Base-by-base conservation (phyloP, 2,888 invertebrate genomes). In the Ochropleura leucogaster region DNA sequence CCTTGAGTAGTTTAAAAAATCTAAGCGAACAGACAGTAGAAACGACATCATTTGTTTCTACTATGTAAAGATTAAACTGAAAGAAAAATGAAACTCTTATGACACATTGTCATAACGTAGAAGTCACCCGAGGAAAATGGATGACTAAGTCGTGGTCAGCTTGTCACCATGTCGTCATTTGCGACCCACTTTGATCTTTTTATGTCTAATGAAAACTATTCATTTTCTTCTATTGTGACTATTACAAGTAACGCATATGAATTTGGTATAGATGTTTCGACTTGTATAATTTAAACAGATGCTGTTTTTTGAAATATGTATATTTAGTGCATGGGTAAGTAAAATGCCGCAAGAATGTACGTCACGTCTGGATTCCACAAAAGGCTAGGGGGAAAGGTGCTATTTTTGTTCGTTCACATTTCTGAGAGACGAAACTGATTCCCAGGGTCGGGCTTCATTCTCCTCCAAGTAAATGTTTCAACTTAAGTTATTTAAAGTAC, bases 91-190 rank as follows among this genome's bases (percentile, higher is more conserved):
- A 53, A 55, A 30, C 44, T 53, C 16, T 8, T 46, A 30, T 65
- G 63, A 60, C 64, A 83, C 16, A 46, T 67, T 68, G 66, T 83
- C 62, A 46, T 72, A 79, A 66, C 46, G 30, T 59, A 55, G 42
- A 14, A 57, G 59, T 79, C 63, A 79, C n/a, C 60, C 10, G 59
- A 65, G 68, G 80, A 84, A 68, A 80, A 81, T 74, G 55, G n/a
- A 84, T 67, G 69, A 79, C 47, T 14, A 14, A 67, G 40, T 62
- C 79, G 80, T 40, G 84, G 80, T 80, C 30, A 73, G 30, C 55
- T 55, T 64, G 66, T 60, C 66, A 72, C 16, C 40, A 42, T 20
- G 60, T 72, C 80, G 67, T 69, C 42, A 40, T 60, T 49, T 4
- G 46, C 66, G 46, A 67, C 57, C 57, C 53, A 72, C 74, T 84